Percentiles rank a stretch among this genome's conserved stretches.
phyloP scores from a whole-genome alignment of 2,888 invertebrate genomes.

The Dasysyrphus albostriatus region DNA sequence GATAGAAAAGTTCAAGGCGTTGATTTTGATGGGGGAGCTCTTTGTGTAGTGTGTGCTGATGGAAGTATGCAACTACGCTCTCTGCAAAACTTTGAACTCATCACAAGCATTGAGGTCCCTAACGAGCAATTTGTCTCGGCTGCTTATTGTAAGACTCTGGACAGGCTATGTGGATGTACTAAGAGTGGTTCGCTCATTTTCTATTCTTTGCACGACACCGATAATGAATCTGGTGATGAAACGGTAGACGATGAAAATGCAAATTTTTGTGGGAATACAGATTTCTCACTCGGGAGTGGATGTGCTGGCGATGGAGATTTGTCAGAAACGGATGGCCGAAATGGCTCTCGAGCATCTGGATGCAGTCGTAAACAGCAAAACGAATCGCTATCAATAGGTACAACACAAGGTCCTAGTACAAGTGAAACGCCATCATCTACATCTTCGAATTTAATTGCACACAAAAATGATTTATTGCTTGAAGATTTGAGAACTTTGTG shows the following conservation, averaged over 20 bases:
- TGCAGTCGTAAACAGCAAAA: slow-evolving; percentile 45
- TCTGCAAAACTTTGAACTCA: slow-evolving; percentile 88
- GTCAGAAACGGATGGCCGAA: slow-evolving; percentile 80
- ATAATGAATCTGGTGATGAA: slow-evolving; percentile 89
- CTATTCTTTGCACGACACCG: slow-evolving; percentile 90
- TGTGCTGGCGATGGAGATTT: slow-evolving; percentile 76
- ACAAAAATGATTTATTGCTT: slow-evolving; percentile 86
- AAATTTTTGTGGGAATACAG: slow-evolving; percentile 76
- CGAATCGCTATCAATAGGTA: slow-evolving; percentile 33
- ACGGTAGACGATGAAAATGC: slow-evolving; percentile 87
- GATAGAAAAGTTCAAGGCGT: slow-evolving; percentile 79
- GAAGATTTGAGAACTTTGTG: slow-evolving; percentile 89
- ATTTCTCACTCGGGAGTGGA: slow-evolving; percentile 50
- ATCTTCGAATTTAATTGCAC: slow-evolving; percentile 84
- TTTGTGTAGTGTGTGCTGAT: slow-evolving; percentile 90
- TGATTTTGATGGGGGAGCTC: slow-evolving; percentile 85
- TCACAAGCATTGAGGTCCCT: slow-evolving; percentile 88
- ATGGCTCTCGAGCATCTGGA: slow-evolving; percentile 37
- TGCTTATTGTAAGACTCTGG: slow-evolving; percentile 94
- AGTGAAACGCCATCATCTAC: slow-evolving; percentile 78
- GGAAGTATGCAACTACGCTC: slow-evolving; percentile 90
- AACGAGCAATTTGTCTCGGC: slow-evolving; percentile 91
- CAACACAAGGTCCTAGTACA: slow-evolving; percentile 45
- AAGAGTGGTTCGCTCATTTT: slow-evolving; percentile 92
- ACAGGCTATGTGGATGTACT: slow-evolving; percentile 93